A percentile compares a stretch with the other conserved stretches of the same genome.
phyloP scores from a whole-genome alignment of 2,113 vertebrate species.

The Onychorhynchus coronatus region DNA sequence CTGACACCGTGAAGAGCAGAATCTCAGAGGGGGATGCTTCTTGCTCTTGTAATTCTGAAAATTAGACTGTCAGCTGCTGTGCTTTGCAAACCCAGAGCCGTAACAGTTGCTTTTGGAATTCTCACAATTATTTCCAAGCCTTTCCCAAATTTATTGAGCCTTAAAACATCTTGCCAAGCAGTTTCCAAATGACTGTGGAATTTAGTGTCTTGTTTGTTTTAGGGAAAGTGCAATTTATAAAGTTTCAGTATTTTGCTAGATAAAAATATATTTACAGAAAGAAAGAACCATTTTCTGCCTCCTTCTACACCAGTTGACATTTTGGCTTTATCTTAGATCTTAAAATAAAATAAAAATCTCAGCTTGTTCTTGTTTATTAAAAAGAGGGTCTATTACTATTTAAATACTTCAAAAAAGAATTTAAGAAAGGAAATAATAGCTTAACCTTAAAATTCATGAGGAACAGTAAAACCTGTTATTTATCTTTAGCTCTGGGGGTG shows the following conservation, averaged over 20 bases:
- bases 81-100: neutral
- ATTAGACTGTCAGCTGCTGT: neutral
- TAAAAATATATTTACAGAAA: slow-evolving; percentile 24
- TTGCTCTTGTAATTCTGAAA: neutral
- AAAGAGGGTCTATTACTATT: neutral
- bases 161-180: neutral
- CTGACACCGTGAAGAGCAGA: neutral
- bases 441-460: slow-evolving; percentile 2
- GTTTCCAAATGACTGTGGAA: neutral
- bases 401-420: neutral
- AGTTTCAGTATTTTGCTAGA: neutral
- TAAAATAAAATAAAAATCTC: slow-evolving; percentile 37
- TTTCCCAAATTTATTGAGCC: neutral
- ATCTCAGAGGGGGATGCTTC: neutral
- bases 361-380: slow-evolving; percentile 28
- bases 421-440: neutral
- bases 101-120: neutral
- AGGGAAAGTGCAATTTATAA: neutral
- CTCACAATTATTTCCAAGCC: neutral
- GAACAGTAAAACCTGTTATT: neutral
- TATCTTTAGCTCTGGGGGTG: neutral
- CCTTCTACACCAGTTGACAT: neutral
- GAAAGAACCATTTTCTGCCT: neutral
- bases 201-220: neutral
- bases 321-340: slow-evolving; percentile 22